These are phyloP conservation scores for Alligator sinensis DNA, from an alignment of 2,113 vertebrate species.

Conservation along the genomic window DNA sequence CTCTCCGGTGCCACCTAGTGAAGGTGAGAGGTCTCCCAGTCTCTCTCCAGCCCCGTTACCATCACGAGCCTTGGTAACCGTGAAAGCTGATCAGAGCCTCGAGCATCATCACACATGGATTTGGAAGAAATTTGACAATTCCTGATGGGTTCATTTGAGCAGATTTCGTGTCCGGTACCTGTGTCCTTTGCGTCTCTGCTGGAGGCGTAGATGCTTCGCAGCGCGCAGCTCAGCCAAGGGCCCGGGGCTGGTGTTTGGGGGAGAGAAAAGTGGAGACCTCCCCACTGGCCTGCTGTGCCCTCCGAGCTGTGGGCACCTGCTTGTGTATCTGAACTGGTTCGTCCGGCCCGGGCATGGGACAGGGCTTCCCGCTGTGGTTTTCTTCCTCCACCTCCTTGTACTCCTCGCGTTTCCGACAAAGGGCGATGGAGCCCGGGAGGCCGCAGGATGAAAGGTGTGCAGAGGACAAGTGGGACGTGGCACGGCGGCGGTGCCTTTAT, in stretches of 20 bases:
- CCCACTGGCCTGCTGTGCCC: neutral
- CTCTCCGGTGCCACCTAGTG: too few relatives aligned
- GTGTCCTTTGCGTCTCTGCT: neutral
- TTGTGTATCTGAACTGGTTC: neutral
- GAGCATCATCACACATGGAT: neutral
- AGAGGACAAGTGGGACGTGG: too few relatives aligned
- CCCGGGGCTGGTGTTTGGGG: neutral
- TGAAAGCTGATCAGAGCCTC: neutral
- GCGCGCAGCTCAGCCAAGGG: neutral
- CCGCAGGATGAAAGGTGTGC: too few relatives aligned
- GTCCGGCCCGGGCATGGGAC: neutral
- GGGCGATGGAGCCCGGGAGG: neutral
- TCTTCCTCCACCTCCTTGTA: neutral
- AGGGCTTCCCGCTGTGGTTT: neutral
- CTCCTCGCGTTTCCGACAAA: neutral
- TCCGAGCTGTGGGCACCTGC: neutral
- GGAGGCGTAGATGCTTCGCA: neutral
- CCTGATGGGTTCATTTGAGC: neutral
- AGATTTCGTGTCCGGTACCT: neutral
- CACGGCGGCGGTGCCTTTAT: too few relatives aligned
- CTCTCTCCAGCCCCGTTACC: too few relatives aligned
- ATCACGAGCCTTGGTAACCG: neutral
- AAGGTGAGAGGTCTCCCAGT: too few relatives aligned
- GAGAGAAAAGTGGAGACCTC: neutral
- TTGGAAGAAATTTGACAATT: neutral